phyloP scores from a whole-genome alignment of 2,113 vertebrate species.

The Panthera leo region DNA sequence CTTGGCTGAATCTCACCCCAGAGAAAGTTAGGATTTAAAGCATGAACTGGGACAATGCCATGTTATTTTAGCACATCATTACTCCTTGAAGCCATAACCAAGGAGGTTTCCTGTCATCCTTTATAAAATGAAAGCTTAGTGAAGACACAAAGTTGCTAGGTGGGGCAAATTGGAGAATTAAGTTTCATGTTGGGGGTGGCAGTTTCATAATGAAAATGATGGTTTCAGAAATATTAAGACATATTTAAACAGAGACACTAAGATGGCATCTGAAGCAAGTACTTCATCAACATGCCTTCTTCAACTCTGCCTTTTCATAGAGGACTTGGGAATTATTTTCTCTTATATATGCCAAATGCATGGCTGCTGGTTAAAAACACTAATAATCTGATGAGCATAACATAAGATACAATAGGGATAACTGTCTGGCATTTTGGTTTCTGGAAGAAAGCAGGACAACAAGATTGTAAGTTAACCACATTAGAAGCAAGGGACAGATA shows the following conservation, averaged over 20 bases:
- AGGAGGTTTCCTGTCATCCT: not conserved
- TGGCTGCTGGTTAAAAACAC: not conserved
- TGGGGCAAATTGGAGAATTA: not conserved
- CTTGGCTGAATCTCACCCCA: not conserved
- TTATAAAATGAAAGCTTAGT: constrained; percentile 30
- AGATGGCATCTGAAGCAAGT: constrained; percentile 56
- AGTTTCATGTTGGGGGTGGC: not conserved
- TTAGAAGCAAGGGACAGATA: not conserved
- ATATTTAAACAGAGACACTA: constrained; percentile 60
- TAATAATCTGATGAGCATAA: not conserved
- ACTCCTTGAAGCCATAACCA: not conserved
- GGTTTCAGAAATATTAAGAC: constrained; percentile 37
- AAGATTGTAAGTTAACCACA: not conserved
- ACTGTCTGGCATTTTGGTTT: not conserved
- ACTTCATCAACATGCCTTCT: constrained; percentile 57
- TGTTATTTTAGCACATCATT: not conserved
- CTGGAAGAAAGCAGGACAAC: not conserved
- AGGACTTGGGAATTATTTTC: not conserved
- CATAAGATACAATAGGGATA: not conserved
- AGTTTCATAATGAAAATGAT: not conserved
- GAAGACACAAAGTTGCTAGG: not conserved
- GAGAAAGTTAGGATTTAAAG: not conserved
- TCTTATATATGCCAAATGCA: not conserved
- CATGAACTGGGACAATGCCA: not conserved
- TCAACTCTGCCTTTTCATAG: not conserved